A percentile compares a stretch with the other conserved stretches of the same genome.
Evolutionary conservation across 2,113 vertebrate genomes (phyloP).

Genomic region (Empidonax traillii): DNA sequence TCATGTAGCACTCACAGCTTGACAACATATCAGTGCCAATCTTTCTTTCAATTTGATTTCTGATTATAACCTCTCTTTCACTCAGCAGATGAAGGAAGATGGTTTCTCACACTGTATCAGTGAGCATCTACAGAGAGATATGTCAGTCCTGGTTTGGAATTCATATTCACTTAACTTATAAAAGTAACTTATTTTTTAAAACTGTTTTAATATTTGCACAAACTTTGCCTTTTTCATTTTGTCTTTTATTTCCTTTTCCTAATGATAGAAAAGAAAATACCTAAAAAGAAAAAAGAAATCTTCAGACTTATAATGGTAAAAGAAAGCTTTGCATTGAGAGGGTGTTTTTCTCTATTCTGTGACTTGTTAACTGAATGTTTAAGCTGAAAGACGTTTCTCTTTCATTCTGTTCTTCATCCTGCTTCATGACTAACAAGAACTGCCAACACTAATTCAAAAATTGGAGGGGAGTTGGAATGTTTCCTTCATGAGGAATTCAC

Average conservation of each 20-base stretch:
- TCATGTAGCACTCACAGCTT: background rate
- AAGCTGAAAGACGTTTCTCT: background rate
- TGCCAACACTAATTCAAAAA: slow-evolving; percentile 20
- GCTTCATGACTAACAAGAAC: background rate
- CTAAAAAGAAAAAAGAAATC: background rate
- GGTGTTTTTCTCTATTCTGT: background rate
- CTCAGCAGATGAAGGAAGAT: background rate
- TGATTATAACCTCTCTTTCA: background rate
- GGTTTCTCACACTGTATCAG: background rate
- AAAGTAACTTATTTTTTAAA: background rate
- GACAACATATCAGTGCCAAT: background rate
- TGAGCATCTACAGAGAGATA: background rate
- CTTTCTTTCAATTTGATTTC: background rate
- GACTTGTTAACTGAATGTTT: background rate
- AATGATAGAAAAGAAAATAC: background rate
- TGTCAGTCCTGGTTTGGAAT: background rate
- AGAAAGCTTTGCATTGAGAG: background rate
- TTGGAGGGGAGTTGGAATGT: background rate
- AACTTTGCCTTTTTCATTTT: background rate
- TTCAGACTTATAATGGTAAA: background rate
- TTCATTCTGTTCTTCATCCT: background rate
- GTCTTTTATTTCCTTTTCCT: background rate
- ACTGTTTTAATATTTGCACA: background rate
- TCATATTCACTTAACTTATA: background rate
- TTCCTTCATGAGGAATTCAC: slow-evolving; percentile 7